phyloP scores from a whole-genome alignment of 2,888 invertebrate genomes.

The Sycophila texana region DNA sequence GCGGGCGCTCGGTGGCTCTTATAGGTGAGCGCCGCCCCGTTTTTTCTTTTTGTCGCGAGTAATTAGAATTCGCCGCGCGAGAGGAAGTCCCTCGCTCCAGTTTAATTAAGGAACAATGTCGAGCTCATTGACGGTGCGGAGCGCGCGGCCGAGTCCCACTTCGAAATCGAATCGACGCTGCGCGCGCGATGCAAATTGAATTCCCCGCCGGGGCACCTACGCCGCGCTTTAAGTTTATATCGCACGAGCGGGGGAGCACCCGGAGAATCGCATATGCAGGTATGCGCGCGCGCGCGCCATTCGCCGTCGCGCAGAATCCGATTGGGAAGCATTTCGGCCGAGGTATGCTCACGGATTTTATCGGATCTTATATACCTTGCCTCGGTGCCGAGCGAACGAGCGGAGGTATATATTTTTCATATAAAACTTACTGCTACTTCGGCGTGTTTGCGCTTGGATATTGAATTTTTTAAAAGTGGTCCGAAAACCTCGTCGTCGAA shows the following conservation, averaged over 20 bases:
- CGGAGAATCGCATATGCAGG: background rate
- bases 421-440: too few species aligned
- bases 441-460: too few species aligned
- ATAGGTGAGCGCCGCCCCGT: too few species aligned
- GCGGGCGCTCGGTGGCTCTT: too few species aligned
- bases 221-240: slow-evolving; percentile 1
- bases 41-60: too few species aligned
- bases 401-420: too few species aligned
- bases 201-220: slow-evolving; percentile 8
- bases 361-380: too few species aligned
- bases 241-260: background rate
- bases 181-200: slow-evolving; percentile 55
- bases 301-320: background rate
- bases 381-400: too few species aligned
- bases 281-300: background rate
- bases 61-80: slow-evolving; percentile 35
- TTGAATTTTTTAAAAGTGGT: too few species aligned
- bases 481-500: too few species aligned
- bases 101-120: slow-evolving; percentile 50
- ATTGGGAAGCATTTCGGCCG: too few species aligned
- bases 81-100: slow-evolving; percentile 36
- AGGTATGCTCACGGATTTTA: too few species aligned
- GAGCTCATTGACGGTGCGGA: background rate
- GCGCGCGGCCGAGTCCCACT: background rate
- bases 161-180: slow-evolving; percentile 53